Evolutionary conservation across 2,888 invertebrate species (phyloP), one percentile per base, ranked within the genome.

Genomic region (Drosophila incognita): DNA sequence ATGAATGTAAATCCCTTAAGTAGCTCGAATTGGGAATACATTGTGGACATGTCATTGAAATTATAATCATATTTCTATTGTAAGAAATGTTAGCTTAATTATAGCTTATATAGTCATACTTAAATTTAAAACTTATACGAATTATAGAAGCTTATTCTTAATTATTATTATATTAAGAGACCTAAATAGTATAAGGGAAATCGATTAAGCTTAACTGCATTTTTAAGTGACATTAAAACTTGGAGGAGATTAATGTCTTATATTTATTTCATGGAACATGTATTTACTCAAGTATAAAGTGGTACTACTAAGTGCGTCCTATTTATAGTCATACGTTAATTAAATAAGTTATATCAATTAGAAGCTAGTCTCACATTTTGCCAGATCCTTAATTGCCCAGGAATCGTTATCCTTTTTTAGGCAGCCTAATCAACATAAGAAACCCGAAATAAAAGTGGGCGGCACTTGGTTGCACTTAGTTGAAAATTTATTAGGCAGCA

Each of bases 401-500:
- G 13, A 27, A 56, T 40, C 27, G 13, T 7, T 15, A 2, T 8
- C 27, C 15, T n/a, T n/a, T 24, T 15, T 10, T 11, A 21, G 21
- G 29, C 10, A 57, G 10, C 18, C 21, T 46, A 58, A 58, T 58
- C 40, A 58, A 46, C 31, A 18, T 15, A 18, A 11, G 42, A 15
- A 24, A 21, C 27, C 4, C 24, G 4, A 33, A 35, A 35, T 7
- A 13, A 33, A 24, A 33, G 10, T 35, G 42, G 40, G 40, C 42
- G n/a, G 15, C 15, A 4, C 27, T 24, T 18, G 21, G 35, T 24
- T 42, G 46, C 67, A 66, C n/a, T 57, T 69, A n/a, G 31, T 40
- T 48, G 38, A 60, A 18, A 69, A 80, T 66, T 69, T 81, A 74
- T 76, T 67, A 48, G 57, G 53, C 31, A 61, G 40, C 69, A 65